These are phyloP conservation scores for Gouania willdenowi DNA, from an alignment of 2,797 vertebrate genomes.

Conservation along the genomic window DNA sequence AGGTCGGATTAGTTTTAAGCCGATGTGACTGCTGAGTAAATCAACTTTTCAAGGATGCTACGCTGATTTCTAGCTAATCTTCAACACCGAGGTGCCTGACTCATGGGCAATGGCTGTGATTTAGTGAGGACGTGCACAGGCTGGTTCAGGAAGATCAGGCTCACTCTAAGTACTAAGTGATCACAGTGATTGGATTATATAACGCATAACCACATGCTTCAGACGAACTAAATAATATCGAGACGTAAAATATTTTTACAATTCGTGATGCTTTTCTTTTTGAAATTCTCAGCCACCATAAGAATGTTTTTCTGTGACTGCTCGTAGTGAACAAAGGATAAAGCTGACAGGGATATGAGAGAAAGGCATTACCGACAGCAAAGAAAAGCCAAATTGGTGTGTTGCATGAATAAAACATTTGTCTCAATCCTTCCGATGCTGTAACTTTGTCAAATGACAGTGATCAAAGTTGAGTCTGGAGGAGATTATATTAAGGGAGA, in stretches of 20 bases:
- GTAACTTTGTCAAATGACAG: slow-evolving; percentile 66
- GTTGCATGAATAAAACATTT: slow-evolving; percentile 70
- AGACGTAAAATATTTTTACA: not conserved
- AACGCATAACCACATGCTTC: too few relatives aligned
- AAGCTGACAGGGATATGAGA: slow-evolving; percentile 59
- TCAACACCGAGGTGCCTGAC: slow-evolving; percentile 29
- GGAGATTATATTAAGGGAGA: slow-evolving; percentile 59
- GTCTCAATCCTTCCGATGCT: slow-evolving; percentile 62
- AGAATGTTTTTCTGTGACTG: slow-evolving; percentile 13
- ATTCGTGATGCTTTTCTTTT: slow-evolving; percentile 4
- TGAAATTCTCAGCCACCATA: slow-evolving; percentile 19
- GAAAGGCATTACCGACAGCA: slow-evolving; percentile 60
- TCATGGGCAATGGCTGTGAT: slow-evolving; percentile 42
- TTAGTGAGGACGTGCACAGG: slow-evolving; percentile 29
- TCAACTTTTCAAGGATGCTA: slow-evolving; percentile 26
- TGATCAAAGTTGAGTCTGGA: slow-evolving; percentile 73
- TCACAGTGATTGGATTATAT: slow-evolving; percentile 24
- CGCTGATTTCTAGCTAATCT: slow-evolving; percentile 44
- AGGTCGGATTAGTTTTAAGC: slow-evolving; percentile 28
- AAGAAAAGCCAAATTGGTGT: slow-evolving; percentile 52
- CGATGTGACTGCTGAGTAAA: slow-evolving; percentile 21
- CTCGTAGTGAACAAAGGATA: slow-evolving; percentile 49
- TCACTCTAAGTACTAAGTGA: slow-evolving; percentile 22
- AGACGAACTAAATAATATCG: too few relatives aligned
- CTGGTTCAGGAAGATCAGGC: slow-evolving; percentile 6